phyloP scores from a whole-genome alignment of 2,888 invertebrate species.

The Pomacea canaliculata region DNA sequence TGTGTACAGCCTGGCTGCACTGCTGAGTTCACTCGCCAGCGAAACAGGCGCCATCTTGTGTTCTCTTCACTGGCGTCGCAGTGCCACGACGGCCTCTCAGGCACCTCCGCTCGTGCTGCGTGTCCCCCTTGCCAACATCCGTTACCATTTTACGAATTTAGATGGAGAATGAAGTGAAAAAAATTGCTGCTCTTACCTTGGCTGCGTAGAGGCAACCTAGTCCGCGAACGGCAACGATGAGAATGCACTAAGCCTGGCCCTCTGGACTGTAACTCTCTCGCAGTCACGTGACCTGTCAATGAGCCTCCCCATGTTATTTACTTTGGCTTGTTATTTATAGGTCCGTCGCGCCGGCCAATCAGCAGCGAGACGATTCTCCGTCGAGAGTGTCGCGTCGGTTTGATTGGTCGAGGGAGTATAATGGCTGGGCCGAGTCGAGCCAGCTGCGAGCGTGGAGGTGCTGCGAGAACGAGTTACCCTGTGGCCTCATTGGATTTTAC shows the following conservation, averaged over 20 bases:
- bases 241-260: conserved; percentile 1
- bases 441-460: conserved; percentile 5
- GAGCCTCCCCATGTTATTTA: conserved; percentile 44
- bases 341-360: neutral
- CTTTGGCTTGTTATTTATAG: conserved; percentile 39
- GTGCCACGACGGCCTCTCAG: neutral
- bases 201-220: neutral
- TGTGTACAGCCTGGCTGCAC: no score
- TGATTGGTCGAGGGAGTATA: conserved; percentile 7
- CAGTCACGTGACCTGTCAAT: conserved; percentile 44
- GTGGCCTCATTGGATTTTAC: conserved; percentile 8
- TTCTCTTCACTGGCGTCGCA: neutral
- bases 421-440: conserved; percentile 15
- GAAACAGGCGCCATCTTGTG: conserved; percentile 3
- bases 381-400: neutral
- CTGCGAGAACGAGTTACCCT: neutral
- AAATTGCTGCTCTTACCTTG: conserved; percentile 3
- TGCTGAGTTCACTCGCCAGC: neutral
- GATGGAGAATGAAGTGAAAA: neutral
- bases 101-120: neutral
- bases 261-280: conserved; percentile 12
- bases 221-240: neutral
- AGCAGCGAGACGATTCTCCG: conserved; percentile 1
- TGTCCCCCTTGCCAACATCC: neutral
- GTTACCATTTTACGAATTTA: conserved; percentile 7